These are phyloP conservation scores for Oryctes rhinoceros DNA, from an alignment of 1,140 invertebrate genomes.

Conservation along the genomic window DNA sequence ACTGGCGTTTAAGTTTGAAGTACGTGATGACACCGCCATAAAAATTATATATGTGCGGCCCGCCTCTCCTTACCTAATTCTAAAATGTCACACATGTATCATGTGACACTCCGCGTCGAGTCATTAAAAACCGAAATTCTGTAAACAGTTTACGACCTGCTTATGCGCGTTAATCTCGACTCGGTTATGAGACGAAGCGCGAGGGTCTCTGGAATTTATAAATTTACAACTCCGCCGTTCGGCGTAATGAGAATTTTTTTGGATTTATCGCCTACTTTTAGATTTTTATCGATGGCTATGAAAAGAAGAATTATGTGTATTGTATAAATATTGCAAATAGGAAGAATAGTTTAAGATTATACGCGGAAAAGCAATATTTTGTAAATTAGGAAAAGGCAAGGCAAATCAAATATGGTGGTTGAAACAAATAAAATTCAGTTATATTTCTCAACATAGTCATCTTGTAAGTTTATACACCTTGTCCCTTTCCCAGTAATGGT, in stretches of 20 bases:
- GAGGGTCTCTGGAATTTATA: not conserved
- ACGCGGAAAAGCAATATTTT: too few relatives aligned
- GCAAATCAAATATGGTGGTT: too few relatives aligned
- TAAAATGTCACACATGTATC: slow-evolving; percentile 25
- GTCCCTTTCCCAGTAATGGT: too few relatives aligned
- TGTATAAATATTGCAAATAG: too few relatives aligned
- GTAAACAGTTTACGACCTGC: not conserved
- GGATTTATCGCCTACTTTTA: not conserved
- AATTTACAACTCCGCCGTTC: not conserved
- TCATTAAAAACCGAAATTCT: slow-evolving; percentile 2
- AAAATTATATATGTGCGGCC: not conserved
- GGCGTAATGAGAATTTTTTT: not conserved
- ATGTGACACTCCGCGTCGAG: slow-evolving; percentile 2
- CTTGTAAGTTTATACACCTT: too few relatives aligned
- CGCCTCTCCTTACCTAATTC: slow-evolving; percentile 10
- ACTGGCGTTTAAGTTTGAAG: not conserved
- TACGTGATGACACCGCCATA: slow-evolving; percentile 33
- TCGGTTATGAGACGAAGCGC: not conserved
- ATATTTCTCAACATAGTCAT: too few relatives aligned
- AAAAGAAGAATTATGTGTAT: too few relatives aligned
- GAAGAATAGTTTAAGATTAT: too few relatives aligned
- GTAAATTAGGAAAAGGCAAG: too few relatives aligned
- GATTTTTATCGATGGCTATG: not conserved
- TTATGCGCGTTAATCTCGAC: slow-evolving; percentile 1
- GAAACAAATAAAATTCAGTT: too few relatives aligned